Conservation (phyloP, 2,888 invertebrate species). For the Campopleginae sp. region DNA sequence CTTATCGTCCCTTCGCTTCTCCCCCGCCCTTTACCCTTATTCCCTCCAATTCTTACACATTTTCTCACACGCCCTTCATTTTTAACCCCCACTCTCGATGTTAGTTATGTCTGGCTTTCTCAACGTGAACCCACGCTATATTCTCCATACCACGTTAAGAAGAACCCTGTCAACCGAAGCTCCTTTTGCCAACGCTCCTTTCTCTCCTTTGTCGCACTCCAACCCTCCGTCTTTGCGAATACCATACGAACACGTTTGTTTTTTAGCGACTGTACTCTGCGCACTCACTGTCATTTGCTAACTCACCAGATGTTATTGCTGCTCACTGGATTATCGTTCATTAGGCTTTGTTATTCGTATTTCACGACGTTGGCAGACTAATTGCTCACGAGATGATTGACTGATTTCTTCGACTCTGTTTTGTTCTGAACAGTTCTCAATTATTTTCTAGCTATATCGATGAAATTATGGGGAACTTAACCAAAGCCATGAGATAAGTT, state of each 20-base stretch:
- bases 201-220: conserved; percentile 11
- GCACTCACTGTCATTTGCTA: background rate
- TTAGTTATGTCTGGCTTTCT: conserved; percentile 53
- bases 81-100: conserved; percentile 26
- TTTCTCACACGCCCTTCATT: conserved; percentile 12
- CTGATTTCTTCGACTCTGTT: too few species aligned
- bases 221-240: conserved; percentile 36
- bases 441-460: too few species aligned
- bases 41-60: conserved; percentile 27
- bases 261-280: conserved; percentile 5
- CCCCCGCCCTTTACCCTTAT: conserved; percentile 38
- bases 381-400: too few species aligned
- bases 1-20: conserved; percentile 25
- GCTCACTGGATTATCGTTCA: background rate
- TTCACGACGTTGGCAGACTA: background rate
- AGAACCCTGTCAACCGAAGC: conserved; percentile 28
- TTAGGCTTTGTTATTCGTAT: background rate
- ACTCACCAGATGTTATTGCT: background rate
- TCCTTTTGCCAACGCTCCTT: conserved; percentile 31
- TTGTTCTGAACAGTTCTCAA: too few species aligned
- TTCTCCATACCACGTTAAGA: conserved; percentile 32
- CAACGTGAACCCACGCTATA: conserved; percentile 1
- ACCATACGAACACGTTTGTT: conserved; percentile 12
- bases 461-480: too few species aligned
- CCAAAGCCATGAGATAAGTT: too few species aligned